Conservation (phyloP, 2,113 vertebrate species). For the Ageneiosus marmoratus region DNA sequence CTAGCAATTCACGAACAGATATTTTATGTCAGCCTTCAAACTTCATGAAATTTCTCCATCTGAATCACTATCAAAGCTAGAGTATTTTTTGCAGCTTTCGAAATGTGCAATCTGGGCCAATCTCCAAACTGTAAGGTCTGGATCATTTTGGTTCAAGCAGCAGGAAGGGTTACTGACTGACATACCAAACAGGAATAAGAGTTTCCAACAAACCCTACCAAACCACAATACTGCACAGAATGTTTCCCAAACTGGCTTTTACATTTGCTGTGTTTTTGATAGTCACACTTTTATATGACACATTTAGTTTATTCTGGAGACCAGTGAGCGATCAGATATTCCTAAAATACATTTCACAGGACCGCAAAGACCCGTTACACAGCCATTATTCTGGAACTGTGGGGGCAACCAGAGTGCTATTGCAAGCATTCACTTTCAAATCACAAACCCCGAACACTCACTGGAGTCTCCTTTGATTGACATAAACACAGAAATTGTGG, state of each 20-base stretch:
- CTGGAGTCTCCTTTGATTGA: neutral
- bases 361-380: conserved; percentile 2
- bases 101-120: neutral
- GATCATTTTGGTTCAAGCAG: neutral
- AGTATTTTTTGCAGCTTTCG: neutral
- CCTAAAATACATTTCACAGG: conserved; percentile 22
- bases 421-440: conserved; percentile 17
- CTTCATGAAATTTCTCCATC: no score
- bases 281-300: conserved; percentile 44
- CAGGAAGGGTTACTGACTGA: conserved; percentile 10
- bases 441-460: neutral
- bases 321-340: conserved; percentile 14
- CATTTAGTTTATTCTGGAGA: conserved; percentile 21
- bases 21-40: no score
- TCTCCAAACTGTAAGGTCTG: neutral
- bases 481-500: conserved; percentile 4
- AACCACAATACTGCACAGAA: conserved; percentile 41
- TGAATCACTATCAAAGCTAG: no score
- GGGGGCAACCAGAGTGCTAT: conserved; percentile 15
- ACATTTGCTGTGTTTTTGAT: conserved; percentile 21
- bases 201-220: conserved; percentile 21
- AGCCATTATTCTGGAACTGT: conserved; percentile 24
- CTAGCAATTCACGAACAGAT: no score
- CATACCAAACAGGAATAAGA: conserved; percentile 29
- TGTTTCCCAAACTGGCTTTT: conserved; percentile 25